Conservation (phyloP, 1,140 invertebrate genomes). For the Drosophila guanche region DNA sequence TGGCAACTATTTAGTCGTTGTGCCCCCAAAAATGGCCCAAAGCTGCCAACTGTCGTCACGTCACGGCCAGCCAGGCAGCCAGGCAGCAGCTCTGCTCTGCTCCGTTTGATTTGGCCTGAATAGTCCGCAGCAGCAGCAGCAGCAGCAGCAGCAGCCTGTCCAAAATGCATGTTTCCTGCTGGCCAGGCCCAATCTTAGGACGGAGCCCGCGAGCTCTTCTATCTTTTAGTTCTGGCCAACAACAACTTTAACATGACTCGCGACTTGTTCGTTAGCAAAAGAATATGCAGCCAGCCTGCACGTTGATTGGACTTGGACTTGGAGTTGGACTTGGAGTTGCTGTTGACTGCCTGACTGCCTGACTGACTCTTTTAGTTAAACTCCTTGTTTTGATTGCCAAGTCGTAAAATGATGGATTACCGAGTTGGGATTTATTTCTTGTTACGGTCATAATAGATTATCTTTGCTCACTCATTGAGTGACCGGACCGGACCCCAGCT, state of each 20-base stretch:
- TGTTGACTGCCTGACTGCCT: background rate
- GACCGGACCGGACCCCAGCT: too few relatives aligned
- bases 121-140: constrained; percentile 17
- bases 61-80: constrained; percentile 31
- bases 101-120: constrained; percentile 45
- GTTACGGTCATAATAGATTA: constrained; percentile 81
- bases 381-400: constrained; percentile 78
- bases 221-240: constrained; percentile 63
- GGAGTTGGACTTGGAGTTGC: constrained; percentile 7
- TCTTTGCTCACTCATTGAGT: constrained; percentile 77
- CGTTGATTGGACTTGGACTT: constrained; percentile 52
- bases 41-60: constrained; percentile 62
- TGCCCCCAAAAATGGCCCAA: constrained; percentile 52
- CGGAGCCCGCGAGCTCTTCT: constrained; percentile 32
- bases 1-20: constrained; percentile 69
- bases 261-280: constrained; percentile 63
- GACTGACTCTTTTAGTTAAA: constrained; percentile 59
- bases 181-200: constrained; percentile 36
- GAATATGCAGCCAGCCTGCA: constrained; percentile 12
- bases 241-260: constrained; percentile 53
- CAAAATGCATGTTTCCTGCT: constrained; percentile 67
- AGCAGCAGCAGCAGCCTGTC: constrained; percentile 44
- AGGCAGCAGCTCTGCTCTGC: background rate
- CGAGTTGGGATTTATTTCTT: constrained; percentile 77
- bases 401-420: constrained; percentile 80